Percentiles rank a stretch among this genome's conserved stretches.
These are phyloP conservation scores for Mellivora capensis DNA, from an alignment of 2,113 vertebrate species.

Conservation along the genomic window DNA sequence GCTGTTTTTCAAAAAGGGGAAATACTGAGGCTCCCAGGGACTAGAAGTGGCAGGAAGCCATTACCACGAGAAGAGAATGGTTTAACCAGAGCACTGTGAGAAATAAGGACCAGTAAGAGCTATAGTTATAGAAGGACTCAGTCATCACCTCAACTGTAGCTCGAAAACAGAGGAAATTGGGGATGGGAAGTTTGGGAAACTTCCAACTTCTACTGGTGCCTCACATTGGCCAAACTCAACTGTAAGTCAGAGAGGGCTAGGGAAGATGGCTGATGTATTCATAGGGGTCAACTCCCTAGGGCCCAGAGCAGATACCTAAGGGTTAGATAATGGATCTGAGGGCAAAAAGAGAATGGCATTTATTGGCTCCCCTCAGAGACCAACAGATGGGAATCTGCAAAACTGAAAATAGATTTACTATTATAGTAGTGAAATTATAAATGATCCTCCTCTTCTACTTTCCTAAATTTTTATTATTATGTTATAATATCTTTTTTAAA, in stretches of 20 bases:
- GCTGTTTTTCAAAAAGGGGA: neutral
- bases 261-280: neutral
- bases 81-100: neutral
- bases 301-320: neutral
- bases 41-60: neutral
- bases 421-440: slow-evolving; percentile 14
- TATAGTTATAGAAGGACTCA: neutral
- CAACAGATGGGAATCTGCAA: slow-evolving; percentile 46
- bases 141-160: neutral
- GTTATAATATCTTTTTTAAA: neutral
- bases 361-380: slow-evolving; percentile 51
- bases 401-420: slow-evolving; percentile 16
- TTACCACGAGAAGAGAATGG: neutral
- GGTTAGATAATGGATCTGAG: neutral
- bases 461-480: neutral
- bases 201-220: neutral
- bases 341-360: neutral
- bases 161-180: neutral
- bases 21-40: neutral
- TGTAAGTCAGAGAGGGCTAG: neutral
- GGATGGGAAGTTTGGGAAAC: too few relatives aligned
- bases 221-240: neutral
- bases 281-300: too few relatives aligned
- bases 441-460: neutral
- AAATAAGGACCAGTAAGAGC: neutral